These are phyloP conservation scores for Neoarius graeffei DNA, from an alignment of 2,113 vertebrate species.

Conservation along the genomic window DNA sequence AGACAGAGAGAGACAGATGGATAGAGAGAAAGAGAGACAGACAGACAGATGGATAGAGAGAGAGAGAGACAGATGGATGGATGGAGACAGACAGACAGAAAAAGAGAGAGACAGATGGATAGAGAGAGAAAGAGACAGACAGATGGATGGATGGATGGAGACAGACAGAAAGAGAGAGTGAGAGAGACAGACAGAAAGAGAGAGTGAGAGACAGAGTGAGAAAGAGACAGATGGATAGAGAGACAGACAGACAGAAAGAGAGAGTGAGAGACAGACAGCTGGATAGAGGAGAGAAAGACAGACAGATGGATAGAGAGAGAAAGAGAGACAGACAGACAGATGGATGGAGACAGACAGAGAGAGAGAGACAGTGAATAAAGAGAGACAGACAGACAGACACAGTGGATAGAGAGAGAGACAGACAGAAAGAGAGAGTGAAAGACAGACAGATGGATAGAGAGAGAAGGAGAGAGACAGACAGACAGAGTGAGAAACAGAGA, in stretches of 20 bases:
- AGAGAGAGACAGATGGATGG: too few relatives aligned
- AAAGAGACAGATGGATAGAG: neutral
- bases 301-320: fast-evolving
- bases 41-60: too few relatives aligned
- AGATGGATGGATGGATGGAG: too few relatives aligned
- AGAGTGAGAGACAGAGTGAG: neutral
- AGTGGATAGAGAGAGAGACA: neutral
- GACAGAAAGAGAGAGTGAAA: neutral
- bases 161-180: neutral
- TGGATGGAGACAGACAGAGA: neutral
- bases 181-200: neutral
- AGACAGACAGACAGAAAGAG: neutral
- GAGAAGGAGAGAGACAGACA: fast-evolving
- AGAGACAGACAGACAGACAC: neutral
- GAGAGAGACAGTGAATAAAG: neutral
- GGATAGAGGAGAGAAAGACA: neutral
- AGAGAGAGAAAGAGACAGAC: neutral
- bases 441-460: neutral
- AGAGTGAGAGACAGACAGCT: neutral
- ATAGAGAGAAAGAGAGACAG: too few relatives aligned
- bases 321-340: neutral
- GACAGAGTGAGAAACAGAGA: neutral
- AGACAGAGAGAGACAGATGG: too few relatives aligned
- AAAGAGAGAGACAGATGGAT: fast-evolving
- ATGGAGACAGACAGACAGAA: too few relatives aligned